These are phyloP conservation scores for Eristalis arbustorum DNA, from an alignment of 2,888 invertebrate genomes.

Conservation along the genomic window DNA sequence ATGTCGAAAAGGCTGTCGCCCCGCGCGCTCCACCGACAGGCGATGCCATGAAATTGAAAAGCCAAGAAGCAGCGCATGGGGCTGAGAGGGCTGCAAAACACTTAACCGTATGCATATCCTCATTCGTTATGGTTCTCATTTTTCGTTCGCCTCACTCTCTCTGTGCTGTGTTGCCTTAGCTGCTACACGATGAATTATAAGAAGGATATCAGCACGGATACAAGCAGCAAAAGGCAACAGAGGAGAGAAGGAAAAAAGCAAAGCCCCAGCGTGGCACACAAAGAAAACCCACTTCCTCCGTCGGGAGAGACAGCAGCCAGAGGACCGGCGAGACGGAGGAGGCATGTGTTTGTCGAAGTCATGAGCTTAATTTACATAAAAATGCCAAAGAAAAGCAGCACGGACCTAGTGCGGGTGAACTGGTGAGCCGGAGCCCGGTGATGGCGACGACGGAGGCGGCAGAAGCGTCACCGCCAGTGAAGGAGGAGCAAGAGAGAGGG, in stretches of 20 bases:
- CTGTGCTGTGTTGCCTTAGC: conserved; percentile 1
- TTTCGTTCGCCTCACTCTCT: background rate
- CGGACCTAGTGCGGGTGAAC: background rate
- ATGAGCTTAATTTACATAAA: conserved; percentile 70
- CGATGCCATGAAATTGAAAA: conserved; percentile 57
- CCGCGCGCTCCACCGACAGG: background rate
- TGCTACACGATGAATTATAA: conserved; percentile 49
- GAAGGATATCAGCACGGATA: conserved; percentile 42
- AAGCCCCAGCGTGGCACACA: conserved; percentile 30
- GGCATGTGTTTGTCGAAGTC: conserved; percentile 69
- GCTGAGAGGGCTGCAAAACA: conserved; percentile 40
- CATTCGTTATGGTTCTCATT: conserved; percentile 58
- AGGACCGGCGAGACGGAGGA: background rate
- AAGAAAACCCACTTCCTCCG: conserved; percentile 21
- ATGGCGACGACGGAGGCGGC: background rate
- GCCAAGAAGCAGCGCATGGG: background rate
- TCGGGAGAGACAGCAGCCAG: conserved; percentile 32
- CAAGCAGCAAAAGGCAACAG: background rate
- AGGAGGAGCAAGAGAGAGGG: background rate
- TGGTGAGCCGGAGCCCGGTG: background rate
- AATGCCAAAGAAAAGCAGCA: conserved; percentile 49
- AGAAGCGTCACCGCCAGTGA: background rate
- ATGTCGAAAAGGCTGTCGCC: conserved; percentile 35
- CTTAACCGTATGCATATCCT: conserved; percentile 65
- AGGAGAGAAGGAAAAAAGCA: conserved; percentile 4